Evolutionary conservation across 2,797 vertebrate genomes (phyloP).

Genomic region (Bradypus variegatus): DNA sequence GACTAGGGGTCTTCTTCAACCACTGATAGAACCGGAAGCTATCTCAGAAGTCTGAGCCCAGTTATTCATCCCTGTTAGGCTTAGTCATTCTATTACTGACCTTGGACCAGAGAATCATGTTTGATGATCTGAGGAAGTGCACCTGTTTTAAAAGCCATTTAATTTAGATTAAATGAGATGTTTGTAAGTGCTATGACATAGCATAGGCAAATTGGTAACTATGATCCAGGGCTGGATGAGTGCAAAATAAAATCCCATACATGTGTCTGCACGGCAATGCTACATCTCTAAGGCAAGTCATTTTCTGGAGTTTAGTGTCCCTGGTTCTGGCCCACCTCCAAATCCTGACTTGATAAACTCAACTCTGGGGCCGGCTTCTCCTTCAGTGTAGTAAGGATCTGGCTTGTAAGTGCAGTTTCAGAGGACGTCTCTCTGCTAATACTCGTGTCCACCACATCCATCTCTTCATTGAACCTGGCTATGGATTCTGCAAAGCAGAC

Average conservation of each 20-base stretch:
- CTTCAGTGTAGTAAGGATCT: conserved; percentile 77
- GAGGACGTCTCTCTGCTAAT: not conserved
- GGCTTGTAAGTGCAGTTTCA: conserved; percentile 62
- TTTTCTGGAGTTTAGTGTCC: not conserved
- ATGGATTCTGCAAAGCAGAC: conserved; percentile 54
- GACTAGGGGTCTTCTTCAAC: not conserved
- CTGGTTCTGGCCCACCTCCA: conserved; percentile 81
- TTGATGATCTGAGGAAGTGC: not conserved
- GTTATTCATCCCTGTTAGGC: not conserved
- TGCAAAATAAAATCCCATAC: not conserved
- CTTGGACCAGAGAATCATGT: not conserved
- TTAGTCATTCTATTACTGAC: not conserved
- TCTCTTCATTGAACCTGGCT: conserved; percentile 42
- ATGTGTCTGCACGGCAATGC: not conserved
- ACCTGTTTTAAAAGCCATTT: not conserved
- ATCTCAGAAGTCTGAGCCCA: not conserved
- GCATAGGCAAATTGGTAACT: not conserved
- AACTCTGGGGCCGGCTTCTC: conserved; percentile 87
- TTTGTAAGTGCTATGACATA: not conserved
- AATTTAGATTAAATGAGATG: not conserved
- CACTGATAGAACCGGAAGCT: not conserved
- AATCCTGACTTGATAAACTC: conserved; percentile 84
- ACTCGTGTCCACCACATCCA: conserved; percentile 75
- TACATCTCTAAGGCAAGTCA: not conserved
- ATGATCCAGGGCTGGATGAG: not conserved